Base-by-base conservation (phyloP, 2,113 vertebrate genomes). In the Grammomys surdaster region DNA sequence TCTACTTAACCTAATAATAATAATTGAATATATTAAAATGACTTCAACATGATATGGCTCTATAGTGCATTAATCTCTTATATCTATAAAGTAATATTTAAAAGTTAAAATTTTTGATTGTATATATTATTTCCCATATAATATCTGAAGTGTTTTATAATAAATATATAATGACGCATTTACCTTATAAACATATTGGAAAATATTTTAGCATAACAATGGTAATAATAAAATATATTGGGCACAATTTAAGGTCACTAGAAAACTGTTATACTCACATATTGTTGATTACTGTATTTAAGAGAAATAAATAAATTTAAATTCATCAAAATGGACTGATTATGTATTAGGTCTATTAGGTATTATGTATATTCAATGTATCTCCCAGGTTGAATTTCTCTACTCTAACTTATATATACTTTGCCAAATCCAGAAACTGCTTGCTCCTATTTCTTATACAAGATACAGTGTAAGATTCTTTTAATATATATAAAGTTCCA, bases 341-440 rank as follows among this genome's bases (percentile, higher is more conserved):
- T 72, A 72, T 84, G 26, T 13, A 95, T 67, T 67, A 82, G 6
- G 58, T 14, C 28, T 46, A 60, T 40, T 88, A 84, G 20, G n/a
- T 10, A 95, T 60, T 67, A 82, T 8, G 65, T 14, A 40, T n/a
- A 82, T 40, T 40, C 56, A 92, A 73, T 78, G 17, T 1, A 56
- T 93, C 73, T 92, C 33, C 56, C 93, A 77, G 96, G 28, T n/a
- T 77, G 22, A 76, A 93, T 12, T 33, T 93, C 12, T 81, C 33
- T 93, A 80, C 12, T 76, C 26, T 90, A 84, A 90, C 67, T 36
- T 94, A 93, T 84, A 88, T 40, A 58, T 72, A 84, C 58, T 95
- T 95, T 22, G 43, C 46, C 73, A 70, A 65, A 76, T 13, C 31
- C 14, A 82, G 13, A 95, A 89, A 77, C 1, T 36, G 75, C 4